Base-by-base conservation (phyloP, 2,888 invertebrate genomes). In the Boloria selene region DNA sequence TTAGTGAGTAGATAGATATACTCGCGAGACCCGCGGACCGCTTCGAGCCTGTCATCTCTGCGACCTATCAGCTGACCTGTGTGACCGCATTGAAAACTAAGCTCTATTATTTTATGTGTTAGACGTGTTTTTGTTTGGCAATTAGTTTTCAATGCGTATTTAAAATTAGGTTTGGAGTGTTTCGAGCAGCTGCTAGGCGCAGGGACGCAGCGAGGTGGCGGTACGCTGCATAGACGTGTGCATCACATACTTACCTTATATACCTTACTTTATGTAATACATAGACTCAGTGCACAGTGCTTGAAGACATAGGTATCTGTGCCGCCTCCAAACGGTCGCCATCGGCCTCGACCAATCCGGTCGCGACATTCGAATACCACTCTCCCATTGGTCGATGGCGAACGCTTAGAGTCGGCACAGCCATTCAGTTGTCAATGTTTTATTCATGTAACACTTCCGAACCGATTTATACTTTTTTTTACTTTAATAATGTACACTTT, bases 391-490 rank as follows among this genome's bases (percentile, higher is more conserved):
- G 60, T 18, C 56, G 54, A 53, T 22, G 59, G 54, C 26, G 47
- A 68, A 60, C 69, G 71, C 64, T 72, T 71, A 70, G 64, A 73
- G 69, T 69, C 70, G 67, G 61, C 65, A 71, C 74, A 73, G 79
- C 77, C 76, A 79, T 80, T 83, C 76, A 78, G 78, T 82, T 82
- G 74, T 85, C 81, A 77, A 82, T 84, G 83, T 86, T 82, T 80
- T 78, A 81, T 80, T 83, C 81, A 84, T 84, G 73, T 82, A 78
- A 86, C 85, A 85, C 84, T 82, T 83, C 76, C 75, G 77, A 74
- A 81, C 75, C 71, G 74, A 84, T 75, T 81, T 72, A n/a, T 42
- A 64, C 54, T 79, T 73, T 76, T 73, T 74, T 71, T 74, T 76
- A 74, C 61, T 75, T 77, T 79, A 72, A 72, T 73, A 74, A 74